Evolutionary conservation across 2,113 vertebrate species (phyloP).

Genomic region (Sebastes fasciatus): DNA sequence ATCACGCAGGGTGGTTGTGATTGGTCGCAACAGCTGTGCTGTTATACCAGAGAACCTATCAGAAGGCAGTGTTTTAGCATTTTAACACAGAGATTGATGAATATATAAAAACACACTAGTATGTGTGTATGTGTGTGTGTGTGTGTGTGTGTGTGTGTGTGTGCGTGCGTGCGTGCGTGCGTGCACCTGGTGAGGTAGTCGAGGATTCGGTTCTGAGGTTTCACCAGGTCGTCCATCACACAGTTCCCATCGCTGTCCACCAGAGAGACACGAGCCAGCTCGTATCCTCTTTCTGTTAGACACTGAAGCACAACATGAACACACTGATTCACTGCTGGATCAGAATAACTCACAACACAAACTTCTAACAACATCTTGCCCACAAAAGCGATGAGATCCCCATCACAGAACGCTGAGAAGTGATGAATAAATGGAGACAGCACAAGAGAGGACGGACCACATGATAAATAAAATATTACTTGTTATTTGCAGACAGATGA

Average conservation of each 20-base stretch:
- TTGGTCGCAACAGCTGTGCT: conserved; percentile 82
- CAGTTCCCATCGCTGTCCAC: conserved; percentile 87
- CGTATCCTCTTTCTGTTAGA: conserved; percentile 84
- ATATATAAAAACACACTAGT: neutral
- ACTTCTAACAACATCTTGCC: neutral
- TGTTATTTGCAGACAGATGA: too few species aligned
- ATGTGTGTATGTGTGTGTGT: conserved; percentile 10
- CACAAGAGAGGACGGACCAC: neutral
- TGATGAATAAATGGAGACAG: neutral
- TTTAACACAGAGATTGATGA: neutral
- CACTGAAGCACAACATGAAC: conserved; percentile 82
- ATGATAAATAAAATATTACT: too few species aligned
- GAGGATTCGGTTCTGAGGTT: conserved; percentile 84
- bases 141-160: neutral
- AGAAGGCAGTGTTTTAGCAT: conserved; percentile 6
- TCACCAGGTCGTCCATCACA: conserved; percentile 90
- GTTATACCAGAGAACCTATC: conserved; percentile 93
- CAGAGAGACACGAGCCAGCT: conserved; percentile 88
- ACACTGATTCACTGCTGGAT: neutral
- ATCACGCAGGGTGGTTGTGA: conserved; percentile 87
- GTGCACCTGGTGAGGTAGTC: conserved; percentile 90
- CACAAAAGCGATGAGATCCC: neutral
- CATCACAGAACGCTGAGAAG: neutral
- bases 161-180: conserved; percentile 1
- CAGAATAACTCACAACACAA: neutral